Evolutionary conservation across 2,797 vertebrate genomes (phyloP).

Genomic region (Lepilemur septentrionalis): DNA sequence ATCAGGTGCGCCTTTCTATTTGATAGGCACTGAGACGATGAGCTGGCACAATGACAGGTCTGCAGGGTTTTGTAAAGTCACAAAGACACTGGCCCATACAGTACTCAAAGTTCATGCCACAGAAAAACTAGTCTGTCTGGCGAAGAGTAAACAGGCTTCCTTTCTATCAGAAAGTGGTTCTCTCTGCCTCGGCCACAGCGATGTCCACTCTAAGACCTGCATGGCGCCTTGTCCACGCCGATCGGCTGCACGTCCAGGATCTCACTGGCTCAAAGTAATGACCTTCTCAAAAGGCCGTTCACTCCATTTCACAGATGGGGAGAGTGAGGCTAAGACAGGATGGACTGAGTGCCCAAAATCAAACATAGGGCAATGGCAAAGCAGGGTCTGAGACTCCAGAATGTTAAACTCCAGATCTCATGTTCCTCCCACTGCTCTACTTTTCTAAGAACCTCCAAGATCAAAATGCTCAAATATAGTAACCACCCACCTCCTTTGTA

Average conservation of each 20-base stretch:
- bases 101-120: accelerated
- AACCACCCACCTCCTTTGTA: not conserved
- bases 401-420: not conserved
- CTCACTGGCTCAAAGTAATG: not conserved
- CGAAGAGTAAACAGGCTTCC: not conserved
- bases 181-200: not conserved
- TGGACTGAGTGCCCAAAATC: not conserved
- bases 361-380: not conserved
- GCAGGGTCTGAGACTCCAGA: not conserved
- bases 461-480: not conserved
- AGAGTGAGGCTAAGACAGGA: not conserved
- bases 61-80: not conserved
- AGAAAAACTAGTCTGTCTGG: not conserved
- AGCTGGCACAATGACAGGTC: not conserved
- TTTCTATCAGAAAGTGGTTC: too few relatives aligned
- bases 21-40: not conserved
- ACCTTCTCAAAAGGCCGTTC: not conserved
- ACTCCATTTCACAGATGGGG: not conserved
- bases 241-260: not conserved
- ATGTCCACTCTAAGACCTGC: not conserved
- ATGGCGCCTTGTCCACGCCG: accelerated
- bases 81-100: not conserved
- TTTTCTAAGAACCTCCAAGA: not conserved
- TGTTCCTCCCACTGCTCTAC: not conserved
- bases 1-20: not conserved